Evolutionary conservation across 2,797 vertebrate species (phyloP).

Genomic region (Euphonia xanthogaster): DNA sequence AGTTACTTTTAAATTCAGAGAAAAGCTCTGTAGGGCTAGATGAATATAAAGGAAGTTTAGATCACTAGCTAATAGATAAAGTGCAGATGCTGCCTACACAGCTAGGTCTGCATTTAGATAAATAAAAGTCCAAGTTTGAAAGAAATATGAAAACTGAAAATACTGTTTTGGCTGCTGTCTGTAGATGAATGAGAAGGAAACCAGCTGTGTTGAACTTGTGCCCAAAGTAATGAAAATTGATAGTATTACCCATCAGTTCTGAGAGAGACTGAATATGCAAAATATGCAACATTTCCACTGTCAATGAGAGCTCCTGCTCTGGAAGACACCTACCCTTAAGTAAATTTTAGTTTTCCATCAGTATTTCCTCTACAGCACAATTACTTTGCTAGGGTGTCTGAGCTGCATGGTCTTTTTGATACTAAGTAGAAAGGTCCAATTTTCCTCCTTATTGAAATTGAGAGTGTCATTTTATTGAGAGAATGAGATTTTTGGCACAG

Average conservation of each 20-base stretch:
- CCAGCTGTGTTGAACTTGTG: not conserved
- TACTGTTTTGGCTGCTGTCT: not conserved
- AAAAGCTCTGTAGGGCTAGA: not conserved
- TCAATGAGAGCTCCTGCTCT: not conserved
- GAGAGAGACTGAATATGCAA: not conserved
- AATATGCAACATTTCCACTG: not conserved
- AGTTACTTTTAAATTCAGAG: not conserved
- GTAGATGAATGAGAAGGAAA: not conserved
- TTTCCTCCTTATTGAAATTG: constrained; percentile 38
- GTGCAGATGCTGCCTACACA: not conserved
- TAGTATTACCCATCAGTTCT: not conserved
- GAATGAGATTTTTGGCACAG: constrained; percentile 8
- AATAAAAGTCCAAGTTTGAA: not conserved
- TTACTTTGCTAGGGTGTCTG: not conserved
- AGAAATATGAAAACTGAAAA: not conserved
- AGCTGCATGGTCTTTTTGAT: not conserved
- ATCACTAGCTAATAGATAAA: not conserved
- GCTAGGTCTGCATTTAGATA: not conserved
- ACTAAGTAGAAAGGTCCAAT: not conserved
- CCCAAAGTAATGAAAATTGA: not conserved
- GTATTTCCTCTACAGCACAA: not conserved
- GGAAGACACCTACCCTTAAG: not conserved
- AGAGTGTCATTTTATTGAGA: constrained; percentile 28
- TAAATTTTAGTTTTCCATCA: not conserved
- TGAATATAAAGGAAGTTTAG: not conserved